Evolutionary conservation across 2,888 invertebrate species (phyloP).

Genomic region (Dromius quadrimaculatus): DNA sequence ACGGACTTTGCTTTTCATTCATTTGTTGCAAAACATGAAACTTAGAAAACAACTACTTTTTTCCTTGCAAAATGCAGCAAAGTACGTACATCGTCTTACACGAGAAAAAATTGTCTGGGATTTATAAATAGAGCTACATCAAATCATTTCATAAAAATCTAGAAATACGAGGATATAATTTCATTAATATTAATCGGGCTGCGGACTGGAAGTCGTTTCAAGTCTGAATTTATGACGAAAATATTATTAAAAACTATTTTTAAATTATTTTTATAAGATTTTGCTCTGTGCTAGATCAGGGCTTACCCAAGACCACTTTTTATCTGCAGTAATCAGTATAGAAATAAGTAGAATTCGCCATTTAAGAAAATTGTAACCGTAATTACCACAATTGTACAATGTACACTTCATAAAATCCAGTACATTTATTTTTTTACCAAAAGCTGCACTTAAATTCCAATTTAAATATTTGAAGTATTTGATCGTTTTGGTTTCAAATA

Average conservation of each 20-base stretch:
- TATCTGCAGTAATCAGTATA: neutral
- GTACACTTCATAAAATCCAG: too few species aligned
- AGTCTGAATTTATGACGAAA: constrained; percentile 28
- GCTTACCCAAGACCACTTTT: constrained; percentile 35
- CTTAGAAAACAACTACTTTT: neutral
- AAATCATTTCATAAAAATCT: constrained; percentile 45
- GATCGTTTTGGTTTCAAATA: too few species aligned
- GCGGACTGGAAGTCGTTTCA: constrained; percentile 18
- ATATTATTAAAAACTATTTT: too few species aligned
- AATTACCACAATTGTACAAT: constrained; percentile 19
- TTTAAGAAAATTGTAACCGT: constrained; percentile 20
- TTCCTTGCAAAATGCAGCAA: neutral
- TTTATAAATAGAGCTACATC: constrained; percentile 46
- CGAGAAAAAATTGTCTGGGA: constrained; percentile 42
- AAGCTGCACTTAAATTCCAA: too few species aligned
- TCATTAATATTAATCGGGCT: constrained; percentile 38
- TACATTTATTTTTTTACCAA: too few species aligned
- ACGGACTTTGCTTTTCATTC: constrained; percentile 15
- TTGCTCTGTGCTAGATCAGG: constrained; percentile 20
- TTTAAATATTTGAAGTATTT: too few species aligned
- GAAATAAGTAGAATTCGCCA: constrained; percentile 5
- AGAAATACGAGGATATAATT: constrained; percentile 34
- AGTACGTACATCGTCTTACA: too few species aligned
- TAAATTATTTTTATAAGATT: too few species aligned
- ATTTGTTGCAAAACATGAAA: neutral